Evolutionary conservation across 1,140 invertebrate genomes (phyloP), one percentile per base, ranked within the genome.

Genomic region (Penaeus japonicus): DNA sequence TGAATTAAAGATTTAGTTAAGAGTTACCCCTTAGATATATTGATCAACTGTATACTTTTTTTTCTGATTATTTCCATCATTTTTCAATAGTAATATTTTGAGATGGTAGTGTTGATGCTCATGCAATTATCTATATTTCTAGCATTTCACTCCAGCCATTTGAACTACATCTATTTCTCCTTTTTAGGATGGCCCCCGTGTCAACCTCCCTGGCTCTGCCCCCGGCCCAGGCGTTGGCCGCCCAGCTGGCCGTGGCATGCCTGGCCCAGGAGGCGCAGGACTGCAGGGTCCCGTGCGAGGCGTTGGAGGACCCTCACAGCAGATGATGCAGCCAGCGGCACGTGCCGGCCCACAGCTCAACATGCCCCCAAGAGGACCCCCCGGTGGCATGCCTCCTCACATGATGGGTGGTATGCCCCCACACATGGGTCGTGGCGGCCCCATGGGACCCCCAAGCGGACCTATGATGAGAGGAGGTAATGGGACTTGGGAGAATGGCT

Each of bases 261-360:
- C 87, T n/a, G 83, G 82, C 10, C 84, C 89, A 10, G 85, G 85
- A 27, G 85, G 77, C 0, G 54, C 80, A 55, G 85, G 85, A 24
- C 70, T 90, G n/a, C 90, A 90, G 53, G 90, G 90, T 27, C 90
- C 90, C n/a, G 90, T 89, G 32, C 55, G 90, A 20, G 90, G 90
- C n/a, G 90, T 90, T 5, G 90, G 90, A 24, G 89, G 88, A 2
- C 89, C 90, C 22, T 90, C 90, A 3, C 84, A 86, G 30, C 90
- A 90, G 39, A 89, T 90, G 84, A 90, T 90, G 90, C 80, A 81
- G 78, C 90, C 89, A 32, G 82, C 87, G 17, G 88, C 85, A 15
- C 82, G 88, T 62, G 84, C 79, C n/a, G 87, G 87, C 4, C 87
- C 87, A 27, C 87, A 88, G 87, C 65, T 88, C 7, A 88, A 88